phyloP scores from a whole-genome alignment of 1,140 invertebrate species.

The Drosophila biarmipes region DNA sequence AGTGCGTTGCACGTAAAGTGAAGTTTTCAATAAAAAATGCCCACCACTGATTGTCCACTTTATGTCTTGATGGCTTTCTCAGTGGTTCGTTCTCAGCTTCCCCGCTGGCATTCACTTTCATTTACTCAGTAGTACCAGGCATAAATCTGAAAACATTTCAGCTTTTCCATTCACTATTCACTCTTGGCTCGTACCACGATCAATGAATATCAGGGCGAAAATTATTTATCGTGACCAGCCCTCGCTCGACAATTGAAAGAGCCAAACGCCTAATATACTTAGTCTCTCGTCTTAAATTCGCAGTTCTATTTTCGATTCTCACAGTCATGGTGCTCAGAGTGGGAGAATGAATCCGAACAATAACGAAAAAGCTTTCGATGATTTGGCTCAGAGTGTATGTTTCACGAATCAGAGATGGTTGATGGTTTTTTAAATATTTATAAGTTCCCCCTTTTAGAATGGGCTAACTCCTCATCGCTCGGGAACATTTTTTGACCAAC shows the following conservation, averaged over 20 bases:
- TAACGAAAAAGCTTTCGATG: slow-evolving; percentile 23
- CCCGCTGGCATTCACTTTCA: slow-evolving; percentile 10
- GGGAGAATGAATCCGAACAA: slow-evolving; percentile 11
- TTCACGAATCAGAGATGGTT: slow-evolving; percentile 21
- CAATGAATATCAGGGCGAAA: not conserved
- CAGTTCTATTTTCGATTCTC: slow-evolving; percentile 31
- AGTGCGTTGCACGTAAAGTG: slow-evolving; percentile 23
- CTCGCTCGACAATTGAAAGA: slow-evolving; percentile 16
- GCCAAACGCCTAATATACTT: slow-evolving; percentile 2
- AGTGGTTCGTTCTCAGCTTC: not conserved
- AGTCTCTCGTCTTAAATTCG: slow-evolving; percentile 30
- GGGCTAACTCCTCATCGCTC: too few species aligned
- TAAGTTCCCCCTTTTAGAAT: too few species aligned
- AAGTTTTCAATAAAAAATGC: slow-evolving; percentile 28
- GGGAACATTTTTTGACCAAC: too few species aligned
- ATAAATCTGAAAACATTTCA: too few species aligned
- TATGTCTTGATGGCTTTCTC: slow-evolving; percentile 10
- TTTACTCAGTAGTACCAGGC: not conserved
- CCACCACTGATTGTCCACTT: slow-evolving; percentile 11
- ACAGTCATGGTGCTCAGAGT: slow-evolving; percentile 18
- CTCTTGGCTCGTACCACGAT: too few species aligned
- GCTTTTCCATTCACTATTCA: too few species aligned
- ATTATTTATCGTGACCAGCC: slow-evolving; percentile 11
- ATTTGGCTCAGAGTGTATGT: slow-evolving; percentile 13
- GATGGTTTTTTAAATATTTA: slow-evolving; percentile 1